Evolutionary conservation across 2,888 invertebrate species (phyloP), one percentile per base, ranked within the genome.

Genomic region (Chaetogeoica ovagalla): DNA sequence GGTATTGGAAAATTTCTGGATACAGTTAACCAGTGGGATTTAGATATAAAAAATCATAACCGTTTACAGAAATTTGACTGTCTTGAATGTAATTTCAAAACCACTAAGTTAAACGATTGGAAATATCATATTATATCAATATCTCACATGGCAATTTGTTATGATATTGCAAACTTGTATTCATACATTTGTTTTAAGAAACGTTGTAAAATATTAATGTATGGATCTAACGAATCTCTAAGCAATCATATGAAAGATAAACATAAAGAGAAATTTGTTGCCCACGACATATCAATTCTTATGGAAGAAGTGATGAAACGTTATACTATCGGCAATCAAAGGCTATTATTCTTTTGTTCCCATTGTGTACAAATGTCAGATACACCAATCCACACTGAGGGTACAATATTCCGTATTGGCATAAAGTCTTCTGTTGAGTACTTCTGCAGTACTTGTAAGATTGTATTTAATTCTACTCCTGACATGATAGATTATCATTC

Each of bases 401-500:
- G 55, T 21, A 11, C 15, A 19, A 7, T 57, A n/a, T 48, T 48
- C 13, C 48, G 8, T 30, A 39, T 17, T 55, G 55, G 0, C 2
- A 5, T 59, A 30, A 76, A 43, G 43, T 0, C 3, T 43, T 21
- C 57, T 19, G 13, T 59, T 76, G 8, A 76, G 8, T 68, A 43
- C 57, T 68, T 43, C 52, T 76, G 75, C 48, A 68, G 48, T 2
- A 59, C 19, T 76, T 76, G 76, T 68, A 68, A 4, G 5, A 59
- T 77, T 21, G 13, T 1, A 15, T 62, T 77, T 70, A 8, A 21
- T 55, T 69, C 62, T 62, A 52, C 43, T 13, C 21, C 19, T 37
- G 77, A 77, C 52, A 62, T 55, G 30, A 21, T 77, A 21, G 52
- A 77, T 62, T 52, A 23, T 70, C 77, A 77, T 77, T 69, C 55